These are phyloP conservation scores for Phania funesta DNA, from an alignment of 2,888 invertebrate species.

Conservation along the genomic window DNA sequence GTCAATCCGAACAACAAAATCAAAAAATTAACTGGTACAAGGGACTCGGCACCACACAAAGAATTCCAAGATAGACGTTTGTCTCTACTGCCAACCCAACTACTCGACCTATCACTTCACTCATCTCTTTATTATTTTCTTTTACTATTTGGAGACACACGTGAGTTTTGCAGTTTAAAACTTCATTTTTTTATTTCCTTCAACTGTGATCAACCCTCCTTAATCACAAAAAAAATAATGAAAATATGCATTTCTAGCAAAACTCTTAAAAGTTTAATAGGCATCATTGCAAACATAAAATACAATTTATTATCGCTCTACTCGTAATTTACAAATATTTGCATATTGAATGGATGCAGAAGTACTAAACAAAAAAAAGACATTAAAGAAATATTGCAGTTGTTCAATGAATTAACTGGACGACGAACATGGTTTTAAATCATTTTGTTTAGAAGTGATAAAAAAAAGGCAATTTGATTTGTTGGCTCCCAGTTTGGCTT, in stretches of 20 bases:
- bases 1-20: too few species aligned
- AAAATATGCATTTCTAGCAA: constrained; percentile 22
- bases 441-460: constrained; percentile 62
- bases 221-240: neutral
- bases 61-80: too few species aligned
- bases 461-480: constrained; percentile 56
- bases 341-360: constrained; percentile 61
- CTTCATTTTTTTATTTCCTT: too few species aligned
- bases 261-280: constrained; percentile 59
- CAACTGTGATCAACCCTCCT: neutral
- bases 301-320: constrained; percentile 68
- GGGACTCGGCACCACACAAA: too few species aligned
- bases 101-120: too few species aligned
- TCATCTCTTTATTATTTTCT: too few species aligned
- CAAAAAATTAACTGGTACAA: too few species aligned
- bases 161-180: too few species aligned
- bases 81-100: too few species aligned
- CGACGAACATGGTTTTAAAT: constrained; percentile 64
- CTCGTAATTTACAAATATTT: constrained; percentile 67
- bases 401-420: constrained; percentile 67
- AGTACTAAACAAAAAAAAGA: constrained; percentile 17
- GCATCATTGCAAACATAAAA: constrained; percentile 67
- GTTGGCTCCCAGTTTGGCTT: constrained; percentile 35
- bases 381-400: constrained; percentile 63
- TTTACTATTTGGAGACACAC: too few species aligned